These are phyloP conservation scores for Glomeris maerens DNA, from an alignment of 1,140 invertebrate genomes.

Conservation along the genomic window DNA sequence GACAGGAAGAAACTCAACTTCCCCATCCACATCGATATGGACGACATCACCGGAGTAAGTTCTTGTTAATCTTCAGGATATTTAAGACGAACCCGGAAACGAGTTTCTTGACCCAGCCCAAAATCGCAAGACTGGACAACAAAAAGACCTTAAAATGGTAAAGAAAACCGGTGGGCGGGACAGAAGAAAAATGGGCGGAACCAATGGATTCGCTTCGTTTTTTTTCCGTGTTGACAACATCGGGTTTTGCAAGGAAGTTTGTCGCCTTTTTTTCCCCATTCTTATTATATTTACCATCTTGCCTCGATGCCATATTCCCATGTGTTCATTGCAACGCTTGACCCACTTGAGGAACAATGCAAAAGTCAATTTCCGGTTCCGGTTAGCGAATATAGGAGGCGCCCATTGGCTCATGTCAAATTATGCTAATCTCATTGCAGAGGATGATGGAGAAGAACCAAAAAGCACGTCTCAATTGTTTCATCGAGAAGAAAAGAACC, in stretches of 20 bases:
- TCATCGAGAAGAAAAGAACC: slow-evolving; percentile 65
- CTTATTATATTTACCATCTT: too few species aligned
- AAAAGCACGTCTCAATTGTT: slow-evolving; percentile 65
- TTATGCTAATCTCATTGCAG: slow-evolving; percentile 17
- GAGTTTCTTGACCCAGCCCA: too few species aligned
- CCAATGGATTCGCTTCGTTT: neutral
- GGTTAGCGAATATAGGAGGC: too few species aligned
- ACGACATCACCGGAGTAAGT: slow-evolving; percentile 54
- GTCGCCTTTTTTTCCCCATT: slow-evolving; percentile 7
- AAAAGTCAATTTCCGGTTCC: too few species aligned
- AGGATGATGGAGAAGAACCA: slow-evolving; percentile 57
- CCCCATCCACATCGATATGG: slow-evolving; percentile 60
- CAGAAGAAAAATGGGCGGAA: neutral
- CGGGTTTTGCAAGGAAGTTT: slow-evolving; percentile 2
- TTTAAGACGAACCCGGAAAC: too few species aligned
- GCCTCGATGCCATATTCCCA: too few species aligned
- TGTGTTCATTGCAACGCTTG: too few species aligned
- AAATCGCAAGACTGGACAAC: neutral
- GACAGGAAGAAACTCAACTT: slow-evolving; percentile 40
- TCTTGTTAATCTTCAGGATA: too few species aligned
- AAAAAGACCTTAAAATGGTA: neutral
- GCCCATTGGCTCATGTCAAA: too few species aligned
- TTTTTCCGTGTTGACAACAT: neutral
- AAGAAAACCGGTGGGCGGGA: neutral
- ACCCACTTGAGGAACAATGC: too few species aligned